Percentiles rank a stretch among this genome's conserved stretches.
Evolutionary conservation across 2,888 invertebrate species (phyloP).

Genomic region (Clepsis dumicolana): DNA sequence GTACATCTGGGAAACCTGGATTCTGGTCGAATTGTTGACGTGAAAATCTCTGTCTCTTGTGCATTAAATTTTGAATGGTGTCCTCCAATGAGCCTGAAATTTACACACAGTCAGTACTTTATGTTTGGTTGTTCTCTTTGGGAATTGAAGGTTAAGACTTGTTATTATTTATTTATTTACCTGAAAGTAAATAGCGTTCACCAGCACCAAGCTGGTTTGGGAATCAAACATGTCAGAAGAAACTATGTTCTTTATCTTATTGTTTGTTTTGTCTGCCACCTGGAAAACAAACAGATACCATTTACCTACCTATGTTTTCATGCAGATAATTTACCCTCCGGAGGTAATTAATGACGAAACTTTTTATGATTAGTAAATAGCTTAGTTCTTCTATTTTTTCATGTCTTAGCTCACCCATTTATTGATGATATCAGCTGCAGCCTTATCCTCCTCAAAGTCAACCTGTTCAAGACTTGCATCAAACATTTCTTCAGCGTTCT

Average conservation of each 20-base stretch:
- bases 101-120: too few species aligned
- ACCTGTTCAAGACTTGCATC: not conserved
- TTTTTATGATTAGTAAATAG: too few species aligned
- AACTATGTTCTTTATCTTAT: not conserved
- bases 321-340: too few species aligned
- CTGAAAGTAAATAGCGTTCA: conserved; percentile 1
- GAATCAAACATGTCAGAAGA: not conserved
- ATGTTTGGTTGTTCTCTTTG: not conserved
- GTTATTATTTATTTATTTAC: too few species aligned
- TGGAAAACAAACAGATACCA: not conserved
- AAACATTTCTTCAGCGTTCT: conserved; percentile 8
- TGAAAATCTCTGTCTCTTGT: not conserved
- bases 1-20: not conserved
- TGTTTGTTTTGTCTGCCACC: not conserved
- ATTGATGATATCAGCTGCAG: not conserved
- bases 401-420: conserved; percentile 15
- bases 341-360: too few species aligned
- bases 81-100: not conserved
- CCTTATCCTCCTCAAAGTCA: not conserved
- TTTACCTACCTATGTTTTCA: too few species aligned
- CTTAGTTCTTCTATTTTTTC: too few species aligned
- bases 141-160: too few species aligned
- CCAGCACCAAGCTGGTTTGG: not conserved
- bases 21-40: not conserved
- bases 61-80: not conserved